Percentiles rank a stretch among this genome's conserved stretches.
Evolutionary conservation across 2,113 vertebrate genomes (phyloP).

Genomic region (Rhodinocichla rosea): DNA sequence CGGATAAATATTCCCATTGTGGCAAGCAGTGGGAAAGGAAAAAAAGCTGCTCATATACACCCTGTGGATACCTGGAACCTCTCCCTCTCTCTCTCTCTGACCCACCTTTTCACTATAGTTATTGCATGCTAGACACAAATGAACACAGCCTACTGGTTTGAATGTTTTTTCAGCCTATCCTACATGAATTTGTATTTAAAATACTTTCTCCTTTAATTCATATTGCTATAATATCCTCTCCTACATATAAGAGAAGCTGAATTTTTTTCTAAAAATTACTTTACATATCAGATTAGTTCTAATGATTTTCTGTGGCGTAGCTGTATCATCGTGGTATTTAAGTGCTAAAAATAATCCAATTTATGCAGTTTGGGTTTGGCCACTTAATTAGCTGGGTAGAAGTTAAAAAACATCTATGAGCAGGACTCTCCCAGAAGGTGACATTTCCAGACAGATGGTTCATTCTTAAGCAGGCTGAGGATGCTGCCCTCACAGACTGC

Average conservation of each 20-base stretch:
- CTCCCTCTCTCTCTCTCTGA: not conserved
- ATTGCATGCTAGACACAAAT: not conserved
- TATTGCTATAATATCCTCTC: not conserved
- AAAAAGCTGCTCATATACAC: not conserved
- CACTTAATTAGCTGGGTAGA: not conserved
- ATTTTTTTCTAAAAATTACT: not conserved
- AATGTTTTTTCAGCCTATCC: not conserved
- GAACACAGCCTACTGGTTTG: not conserved
- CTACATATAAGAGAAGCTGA: not conserved
- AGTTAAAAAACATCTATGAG: not conserved
- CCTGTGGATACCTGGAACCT: not conserved
- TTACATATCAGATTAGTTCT: not conserved
- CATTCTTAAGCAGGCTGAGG: not conserved
- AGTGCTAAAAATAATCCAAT: not conserved
- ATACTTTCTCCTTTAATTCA: not conserved
- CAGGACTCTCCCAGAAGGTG: not conserved
- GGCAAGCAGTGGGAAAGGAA: not conserved
- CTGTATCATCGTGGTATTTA: not conserved
- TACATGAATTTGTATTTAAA: not conserved
- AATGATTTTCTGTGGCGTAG: not conserved
- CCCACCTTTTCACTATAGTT: not conserved
- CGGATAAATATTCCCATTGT: not conserved
- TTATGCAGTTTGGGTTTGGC: not conserved
- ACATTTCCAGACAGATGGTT: slow-evolving; percentile 8
- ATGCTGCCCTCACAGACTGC: not conserved